phyloP scores from a whole-genome alignment of 2,797 vertebrate species.

The Acanthornis magna region DNA sequence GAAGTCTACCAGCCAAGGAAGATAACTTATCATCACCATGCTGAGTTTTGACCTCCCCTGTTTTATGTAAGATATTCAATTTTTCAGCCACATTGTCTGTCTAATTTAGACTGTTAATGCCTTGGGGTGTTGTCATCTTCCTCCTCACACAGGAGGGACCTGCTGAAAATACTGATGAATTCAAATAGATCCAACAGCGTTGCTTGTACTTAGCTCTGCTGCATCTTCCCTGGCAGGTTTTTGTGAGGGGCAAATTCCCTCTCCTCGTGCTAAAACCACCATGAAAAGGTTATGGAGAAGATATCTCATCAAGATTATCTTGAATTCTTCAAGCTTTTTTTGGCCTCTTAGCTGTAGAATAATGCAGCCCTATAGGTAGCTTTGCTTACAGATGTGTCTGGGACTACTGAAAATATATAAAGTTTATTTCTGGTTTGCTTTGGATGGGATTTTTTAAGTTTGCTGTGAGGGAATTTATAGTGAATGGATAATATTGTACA shows the following conservation, averaged over 20 bases:
- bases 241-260: neutral
- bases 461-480: neutral
- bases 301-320: neutral
- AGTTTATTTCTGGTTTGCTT: neutral
- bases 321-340: neutral
- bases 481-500: neutral
- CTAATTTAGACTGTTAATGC: slow-evolving; percentile 18
- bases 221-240: neutral
- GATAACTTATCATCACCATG: neutral
- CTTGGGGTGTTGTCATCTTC: slow-evolving; percentile 14
- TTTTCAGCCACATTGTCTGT: neutral
- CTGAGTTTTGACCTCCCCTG: slow-evolving; percentile 18
- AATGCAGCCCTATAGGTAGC: neutral
- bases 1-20: neutral
- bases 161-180: neutral
- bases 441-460: neutral
- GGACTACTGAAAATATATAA: neutral
- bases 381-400: neutral
- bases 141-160: neutral
- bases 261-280: neutral
- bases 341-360: neutral
- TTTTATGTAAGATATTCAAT: neutral
- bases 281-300: neutral
- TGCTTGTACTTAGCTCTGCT: neutral
- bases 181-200: neutral